Evolutionary conservation across 2,888 invertebrate genomes (phyloP).

Genomic region (Papilio gigon): DNA sequence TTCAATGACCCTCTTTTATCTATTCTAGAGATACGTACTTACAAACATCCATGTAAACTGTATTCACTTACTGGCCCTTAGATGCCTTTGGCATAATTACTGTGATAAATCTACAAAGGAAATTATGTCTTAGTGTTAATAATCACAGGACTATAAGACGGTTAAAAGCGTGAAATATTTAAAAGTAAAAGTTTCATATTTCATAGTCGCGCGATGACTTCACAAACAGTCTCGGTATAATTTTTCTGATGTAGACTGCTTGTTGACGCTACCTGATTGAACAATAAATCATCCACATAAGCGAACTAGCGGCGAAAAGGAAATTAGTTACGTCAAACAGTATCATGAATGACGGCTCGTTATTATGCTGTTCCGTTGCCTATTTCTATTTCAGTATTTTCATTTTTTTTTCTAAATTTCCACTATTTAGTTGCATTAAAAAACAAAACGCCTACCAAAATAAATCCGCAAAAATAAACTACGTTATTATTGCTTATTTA

Average conservation of each 20-base stretch:
- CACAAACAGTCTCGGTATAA: neutral
- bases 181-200: neutral
- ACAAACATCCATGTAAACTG: no score
- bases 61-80: no score
- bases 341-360: constrained; percentile 35
- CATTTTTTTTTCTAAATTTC: constrained; percentile 1
- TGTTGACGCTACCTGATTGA: constrained; percentile 31
- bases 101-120: no score
- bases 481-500: no score
- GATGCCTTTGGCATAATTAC: no score
- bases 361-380: constrained; percentile 21
- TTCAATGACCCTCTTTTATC: no score
- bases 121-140: no score
- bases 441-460: neutral
- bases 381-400: constrained; percentile 25
- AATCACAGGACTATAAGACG: no score
- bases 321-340: constrained; percentile 39
- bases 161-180: neutral
- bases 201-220: neutral
- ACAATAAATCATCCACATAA: constrained; percentile 39
- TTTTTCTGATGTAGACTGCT: constrained; percentile 24
- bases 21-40: no score
- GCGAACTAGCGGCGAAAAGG: constrained; percentile 31
- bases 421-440: neutral
- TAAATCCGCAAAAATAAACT: neutral